Base-by-base conservation (phyloP, 2,113 vertebrate species). In the Willisornis vidua region DNA sequence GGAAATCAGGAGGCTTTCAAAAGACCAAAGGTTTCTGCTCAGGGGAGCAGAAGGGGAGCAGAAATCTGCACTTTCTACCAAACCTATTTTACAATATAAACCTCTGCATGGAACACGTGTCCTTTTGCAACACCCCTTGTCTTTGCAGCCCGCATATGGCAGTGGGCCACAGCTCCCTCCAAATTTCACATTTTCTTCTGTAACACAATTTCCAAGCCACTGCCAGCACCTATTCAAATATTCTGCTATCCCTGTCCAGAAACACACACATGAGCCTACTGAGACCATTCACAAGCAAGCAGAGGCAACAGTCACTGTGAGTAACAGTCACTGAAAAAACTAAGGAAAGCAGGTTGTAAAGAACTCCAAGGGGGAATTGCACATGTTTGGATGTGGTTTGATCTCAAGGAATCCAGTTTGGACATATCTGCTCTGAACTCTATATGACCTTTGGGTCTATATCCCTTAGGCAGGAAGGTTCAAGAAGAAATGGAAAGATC, bases 101-200 rank as follows among this genome's bases (percentile, higher is more conserved):
- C 39, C 70, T 72, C 66, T 54, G 33, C 2, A 2, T 0, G 0
- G 0, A 19, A 55, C 76, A 57, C 0, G 0, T 46, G 48, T 58
- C 33, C 45, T 78, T 93, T 86, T 19, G 17, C 57, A 86, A 8
- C 12, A 28, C 5, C 18, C 49, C 83, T 68, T 75, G 73, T 65
- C 10, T 23, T 63, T 89, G 37, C 48, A 78, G 48, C 31, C 81
- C 78, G 76, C 28, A 35, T 94, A 78, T 17, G 48, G 52, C 76
- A 94, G 65, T 1, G 31, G 68, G 73, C 76, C 90, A 81, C 65
- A 48, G 24, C 29, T 82, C 39, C 24, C 66, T 61, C 68, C 6
- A 1, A 90, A 72, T 78, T 86, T 67, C 61, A 61, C 61, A 20
- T 85, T 94, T 89, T 31, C 62, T 51, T 19, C 46, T 41, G 26